These are phyloP conservation scores for Thelaira solivaga DNA, from an alignment of 2,888 invertebrate species.

Conservation along the genomic window DNA sequence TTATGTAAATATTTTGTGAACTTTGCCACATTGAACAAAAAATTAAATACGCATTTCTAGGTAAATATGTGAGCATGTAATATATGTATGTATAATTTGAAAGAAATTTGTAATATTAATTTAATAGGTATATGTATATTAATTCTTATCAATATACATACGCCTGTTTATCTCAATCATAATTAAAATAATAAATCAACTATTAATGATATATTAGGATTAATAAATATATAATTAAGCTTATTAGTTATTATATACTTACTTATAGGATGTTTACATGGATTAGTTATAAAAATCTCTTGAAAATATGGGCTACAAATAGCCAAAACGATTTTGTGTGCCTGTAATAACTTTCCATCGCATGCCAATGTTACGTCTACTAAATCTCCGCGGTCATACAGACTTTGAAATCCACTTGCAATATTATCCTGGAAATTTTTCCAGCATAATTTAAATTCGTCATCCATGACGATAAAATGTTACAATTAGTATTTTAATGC, in stretches of 20 bases:
- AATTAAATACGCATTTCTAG: too few relatives aligned
- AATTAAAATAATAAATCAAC: too few relatives aligned
- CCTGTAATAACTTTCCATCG: conserved; percentile 78
- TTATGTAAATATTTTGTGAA: too few relatives aligned
- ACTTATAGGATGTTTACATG: conserved; percentile 78
- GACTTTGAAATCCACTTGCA: conserved; percentile 76
- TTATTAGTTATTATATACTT: conserved; percentile 67
- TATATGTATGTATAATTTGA: too few relatives aligned
- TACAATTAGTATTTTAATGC: background rate
- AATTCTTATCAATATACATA: too few relatives aligned
- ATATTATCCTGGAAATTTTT: conserved; percentile 78
- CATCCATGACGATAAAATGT: conserved; percentile 70
- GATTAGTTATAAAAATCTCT: conserved; percentile 77
- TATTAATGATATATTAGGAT: background rate
- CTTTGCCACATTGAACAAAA: too few relatives aligned
- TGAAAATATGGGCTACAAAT: conserved; percentile 79
- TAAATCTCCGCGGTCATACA: conserved; percentile 77
- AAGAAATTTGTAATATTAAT: too few relatives aligned
- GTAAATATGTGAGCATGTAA: too few relatives aligned
- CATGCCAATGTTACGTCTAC: conserved; percentile 79
- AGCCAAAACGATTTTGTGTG: conserved; percentile 79
- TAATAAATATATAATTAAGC: background rate
- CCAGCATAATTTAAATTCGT: conserved; percentile 78
- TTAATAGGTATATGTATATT: too few relatives aligned
- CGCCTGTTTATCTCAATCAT: too few relatives aligned